Conservation (phyloP, 2,888 invertebrate species). For the Biston betularia region DNA sequence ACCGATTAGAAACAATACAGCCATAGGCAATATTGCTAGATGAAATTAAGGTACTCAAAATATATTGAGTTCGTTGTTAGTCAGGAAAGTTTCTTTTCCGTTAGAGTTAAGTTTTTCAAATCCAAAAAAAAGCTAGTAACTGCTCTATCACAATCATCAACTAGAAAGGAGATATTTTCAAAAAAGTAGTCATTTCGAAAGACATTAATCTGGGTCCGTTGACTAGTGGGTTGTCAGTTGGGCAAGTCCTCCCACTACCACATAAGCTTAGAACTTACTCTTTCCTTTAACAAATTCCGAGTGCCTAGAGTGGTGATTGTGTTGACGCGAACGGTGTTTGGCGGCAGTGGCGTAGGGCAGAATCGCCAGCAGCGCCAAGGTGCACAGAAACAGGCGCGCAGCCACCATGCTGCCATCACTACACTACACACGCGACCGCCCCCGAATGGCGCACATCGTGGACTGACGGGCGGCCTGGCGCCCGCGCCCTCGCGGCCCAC, state of each 20-base stretch:
- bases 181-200: slow-evolving; percentile 18
- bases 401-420: slow-evolving; percentile 84
- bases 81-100: too few relatives aligned
- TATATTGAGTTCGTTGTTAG: too few relatives aligned
- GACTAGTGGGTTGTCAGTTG: slow-evolving; percentile 7
- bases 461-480: slow-evolving; percentile 59
- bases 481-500: slow-evolving; percentile 62
- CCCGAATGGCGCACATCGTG: slow-evolving; percentile 78
- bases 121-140: not conserved
- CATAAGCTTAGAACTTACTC: slow-evolving; percentile 85
- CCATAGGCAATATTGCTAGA: too few relatives aligned
- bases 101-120: not conserved
- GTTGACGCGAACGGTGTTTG: slow-evolving; percentile 63
- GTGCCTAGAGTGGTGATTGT: slow-evolving; percentile 69
- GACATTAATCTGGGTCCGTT: slow-evolving; percentile 1
- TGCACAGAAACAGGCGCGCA: slow-evolving; percentile 76
- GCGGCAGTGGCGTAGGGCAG: slow-evolving; percentile 63
- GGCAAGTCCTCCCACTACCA: slow-evolving; percentile 10
- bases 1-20: too few relatives aligned
- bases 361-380: slow-evolving; percentile 71
- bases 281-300: slow-evolving; percentile 93
- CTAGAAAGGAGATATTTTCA: not conserved
- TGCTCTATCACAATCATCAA: not conserved
- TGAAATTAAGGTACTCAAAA: too few relatives aligned
- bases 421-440: slow-evolving; percentile 70